These are phyloP conservation scores for Gymnothorax javanicus DNA, from an alignment of 2,797 vertebrate genomes.

Conservation along the genomic window DNA sequence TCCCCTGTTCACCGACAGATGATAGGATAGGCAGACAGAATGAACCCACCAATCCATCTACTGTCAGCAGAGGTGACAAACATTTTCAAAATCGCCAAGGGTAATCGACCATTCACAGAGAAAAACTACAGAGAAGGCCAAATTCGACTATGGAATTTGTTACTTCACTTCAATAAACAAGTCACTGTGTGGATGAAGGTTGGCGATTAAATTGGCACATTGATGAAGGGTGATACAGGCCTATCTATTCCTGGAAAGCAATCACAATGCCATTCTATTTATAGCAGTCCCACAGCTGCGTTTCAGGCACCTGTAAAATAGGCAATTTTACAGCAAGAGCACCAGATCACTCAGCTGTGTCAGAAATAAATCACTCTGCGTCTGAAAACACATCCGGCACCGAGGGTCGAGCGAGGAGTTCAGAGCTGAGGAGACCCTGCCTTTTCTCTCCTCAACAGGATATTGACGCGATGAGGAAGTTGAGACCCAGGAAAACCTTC, in stretches of 20 bases:
- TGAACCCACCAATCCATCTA: not conserved
- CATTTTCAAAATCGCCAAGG: not conserved
- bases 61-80: not conserved
- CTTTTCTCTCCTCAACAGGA: not conserved
- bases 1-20: not conserved
- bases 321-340: conserved; percentile 74
- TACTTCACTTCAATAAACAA: conserved; percentile 52
- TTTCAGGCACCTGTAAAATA: conserved; percentile 74
- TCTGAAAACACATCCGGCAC: conserved; percentile 54
- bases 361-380: conserved; percentile 66
- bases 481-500: not conserved
- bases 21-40: not conserved
- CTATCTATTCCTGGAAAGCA: conserved; percentile 56
- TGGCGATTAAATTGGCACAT: conserved; percentile 49
- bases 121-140: conserved; percentile 38
- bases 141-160: conserved; percentile 29
- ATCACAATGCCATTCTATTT: conserved; percentile 71
- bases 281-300: conserved; percentile 63
- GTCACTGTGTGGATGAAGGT: conserved; percentile 49
- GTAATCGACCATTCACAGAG: conserved; percentile 22
- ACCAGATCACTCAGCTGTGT: conserved; percentile 70
- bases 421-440: conserved; percentile 26
- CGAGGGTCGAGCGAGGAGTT: conserved; percentile 32
- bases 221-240: conserved; percentile 58
- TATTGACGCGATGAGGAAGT: not conserved